Base-by-base conservation (phyloP, 2,797 vertebrate genomes). In the Rhodeus uyekii region DNA sequence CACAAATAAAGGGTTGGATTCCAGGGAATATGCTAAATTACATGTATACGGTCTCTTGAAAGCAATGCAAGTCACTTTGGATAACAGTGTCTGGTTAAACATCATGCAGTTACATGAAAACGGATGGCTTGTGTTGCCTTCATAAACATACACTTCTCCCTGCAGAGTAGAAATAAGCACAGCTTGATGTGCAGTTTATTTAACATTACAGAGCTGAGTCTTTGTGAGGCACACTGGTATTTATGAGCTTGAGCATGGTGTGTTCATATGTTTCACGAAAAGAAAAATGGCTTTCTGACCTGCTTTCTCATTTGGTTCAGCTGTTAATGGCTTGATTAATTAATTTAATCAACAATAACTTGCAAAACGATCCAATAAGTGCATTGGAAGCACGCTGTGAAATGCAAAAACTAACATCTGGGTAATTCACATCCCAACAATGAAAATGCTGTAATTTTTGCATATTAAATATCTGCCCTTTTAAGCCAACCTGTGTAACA, bases 241-340 rank as follows among this genome's bases (percentile, higher is more conserved):
- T 53, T 60, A 69, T 8, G 24, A 64, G 61, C n/a, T 63, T 36
- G 36, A 19, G 14, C 39, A 48, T 12, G 14, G 3, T 50, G 48
- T 27, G 24, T 64, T 39, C 29, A 74, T 14, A 75, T 19, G 24
- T 90, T 89, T 86, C 50, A 38, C 34, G 69, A 68, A 63, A 76
- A 60, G 29, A 76, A 63, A 29, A 39, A 64, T n/a, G 60, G 16
- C 42, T 48, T 71, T 48, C 42, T 48, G 42, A 32, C 27, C 27
- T 71, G 27, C 10, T 72, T 72, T 72, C 32, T 38, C 48, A 36
- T 22, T 32, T 55, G 34, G 48, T 36, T 53, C 32, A 9, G 32
- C 12, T 50, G 69, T 73, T 53, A n/a, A 38, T 36, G 18, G 29
- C 44, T 34, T 53, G 32, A 55, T 38, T 73, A 5, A 55, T 73